phyloP scores from a whole-genome alignment of 2,113 vertebrate genomes.

The Ginglymostoma cirratum region DNA sequence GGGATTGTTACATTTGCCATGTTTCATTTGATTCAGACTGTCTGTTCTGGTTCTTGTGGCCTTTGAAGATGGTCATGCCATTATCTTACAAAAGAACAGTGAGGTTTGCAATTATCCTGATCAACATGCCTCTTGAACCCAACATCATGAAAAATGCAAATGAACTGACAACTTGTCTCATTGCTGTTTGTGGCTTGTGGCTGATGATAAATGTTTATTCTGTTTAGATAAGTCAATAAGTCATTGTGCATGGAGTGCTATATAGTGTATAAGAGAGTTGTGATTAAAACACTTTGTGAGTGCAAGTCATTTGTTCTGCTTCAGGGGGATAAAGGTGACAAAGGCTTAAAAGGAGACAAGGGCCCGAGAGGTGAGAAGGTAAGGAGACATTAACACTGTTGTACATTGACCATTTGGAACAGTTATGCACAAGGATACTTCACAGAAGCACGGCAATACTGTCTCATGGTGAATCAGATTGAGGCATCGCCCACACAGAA shows the following conservation, averaged over 20 bases:
- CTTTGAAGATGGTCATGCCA: background rate
- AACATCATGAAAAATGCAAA: background rate
- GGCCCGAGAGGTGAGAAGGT: conserved; percentile 75
- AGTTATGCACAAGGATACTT: background rate
- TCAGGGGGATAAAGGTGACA: conserved; percentile 67
- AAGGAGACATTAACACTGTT: background rate
- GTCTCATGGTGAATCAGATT: background rate
- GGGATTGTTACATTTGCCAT: background rate
- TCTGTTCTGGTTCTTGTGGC: background rate
- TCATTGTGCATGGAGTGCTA: background rate
- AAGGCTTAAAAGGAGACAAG: conserved; percentile 57
- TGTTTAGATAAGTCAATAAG: background rate
- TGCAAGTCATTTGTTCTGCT: background rate
- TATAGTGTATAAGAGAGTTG: background rate
- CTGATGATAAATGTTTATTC: background rate
- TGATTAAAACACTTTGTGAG: background rate
- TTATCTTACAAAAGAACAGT: background rate
- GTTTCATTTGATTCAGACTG: background rate
- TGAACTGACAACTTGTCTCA: background rate
- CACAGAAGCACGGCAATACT: background rate
- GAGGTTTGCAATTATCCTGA: background rate
- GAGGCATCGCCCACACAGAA: background rate
- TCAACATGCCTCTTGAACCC: background rate
- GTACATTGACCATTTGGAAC: too few relatives aligned
- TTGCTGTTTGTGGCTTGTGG: background rate